Base-by-base conservation (phyloP, 2,888 invertebrate species). In the Entomobrya proxima region DNA sequence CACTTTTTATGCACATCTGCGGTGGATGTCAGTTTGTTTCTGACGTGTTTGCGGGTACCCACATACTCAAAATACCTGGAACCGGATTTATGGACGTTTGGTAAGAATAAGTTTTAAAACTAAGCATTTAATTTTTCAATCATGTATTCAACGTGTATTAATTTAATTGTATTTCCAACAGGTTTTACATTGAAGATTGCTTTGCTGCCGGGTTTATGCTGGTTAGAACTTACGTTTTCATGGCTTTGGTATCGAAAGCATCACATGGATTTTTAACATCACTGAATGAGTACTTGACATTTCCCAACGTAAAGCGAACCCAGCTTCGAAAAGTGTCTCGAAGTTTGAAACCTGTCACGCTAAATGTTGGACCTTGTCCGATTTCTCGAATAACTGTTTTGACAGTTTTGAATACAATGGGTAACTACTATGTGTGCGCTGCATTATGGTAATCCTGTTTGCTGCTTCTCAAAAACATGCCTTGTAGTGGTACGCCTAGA, bases 11-110 rank as follows among this genome's bases (percentile, higher is more conserved):
- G 0, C 82, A 86, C 37, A 44, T 61, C 6, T 77, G 69, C 35
- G 86, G 86, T 0, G 82, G 78, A 18, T 78, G 69, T 24, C 86
- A 86, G 15, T 86, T 82, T 37, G 64, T 86, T 5, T 58, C 72
- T 5, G 82, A 82, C 27, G 75, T 75, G 13, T 86, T 83, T 67
- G 9, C 75, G 4, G 83, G 52, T 9, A 30, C 75, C 0, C 83
- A 86, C 6, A 27, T 86, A 4, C 6, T 86, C 3, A 50, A 55
- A 74, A 11, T 83, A 7, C 79, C 83, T 21, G 79, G 78, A 37
- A 74, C 76, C 2, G 79, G 79, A 6, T 11, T 86, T 5, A 6
- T 24, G 11, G 84, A 84, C n/a, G 55, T 84, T 58, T 84, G 77
- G 84, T 81, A 69, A 58, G 55, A 27, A 27, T 11, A 58, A 37